Evolutionary conservation across 2,797 vertebrate genomes (phyloP).

Genomic region (Menidia menidia): DNA sequence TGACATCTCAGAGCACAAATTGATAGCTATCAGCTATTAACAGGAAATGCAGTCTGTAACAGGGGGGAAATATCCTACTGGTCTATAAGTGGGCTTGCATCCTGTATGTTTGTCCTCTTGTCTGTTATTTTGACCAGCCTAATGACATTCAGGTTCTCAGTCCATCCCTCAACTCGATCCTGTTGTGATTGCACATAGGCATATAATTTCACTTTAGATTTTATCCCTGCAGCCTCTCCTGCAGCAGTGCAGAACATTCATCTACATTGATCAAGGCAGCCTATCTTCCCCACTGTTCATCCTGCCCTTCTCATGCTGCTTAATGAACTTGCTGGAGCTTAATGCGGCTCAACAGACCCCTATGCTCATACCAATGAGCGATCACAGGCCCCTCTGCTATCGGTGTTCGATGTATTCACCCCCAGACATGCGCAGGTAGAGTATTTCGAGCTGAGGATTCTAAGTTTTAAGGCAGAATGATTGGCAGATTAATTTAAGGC

Average conservation of each 20-base stretch:
- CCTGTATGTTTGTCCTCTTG: constrained; percentile 9
- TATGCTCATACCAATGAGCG: constrained; percentile 68
- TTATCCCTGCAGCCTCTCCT: constrained; percentile 42
- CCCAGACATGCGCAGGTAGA: constrained; percentile 54
- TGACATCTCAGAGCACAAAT: constrained; percentile 27
- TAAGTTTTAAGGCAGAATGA: constrained; percentile 69
- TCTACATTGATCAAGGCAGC: constrained; percentile 70
- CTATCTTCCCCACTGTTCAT: constrained; percentile 65
- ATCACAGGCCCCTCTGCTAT: constrained; percentile 33
- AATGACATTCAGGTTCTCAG: constrained; percentile 8
- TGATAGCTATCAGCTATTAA: constrained; percentile 38
- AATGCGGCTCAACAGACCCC: constrained; percentile 74
- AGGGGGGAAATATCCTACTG: constrained; percentile 1
- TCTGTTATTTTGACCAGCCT: neutral
- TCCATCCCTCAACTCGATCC: too few species aligned
- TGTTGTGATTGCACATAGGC: too few species aligned
- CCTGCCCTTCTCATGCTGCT: constrained; percentile 68
- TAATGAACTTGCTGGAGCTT: constrained; percentile 78
- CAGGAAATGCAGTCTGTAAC: neutral
- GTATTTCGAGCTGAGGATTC: constrained; percentile 57
- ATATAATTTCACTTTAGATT: constrained; percentile 16
- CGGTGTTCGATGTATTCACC: constrained; percentile 60
- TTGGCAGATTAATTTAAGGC: constrained; percentile 76
- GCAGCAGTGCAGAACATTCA: constrained; percentile 71
- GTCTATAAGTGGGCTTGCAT: constrained; percentile 2